Evolutionary conservation across 2,888 invertebrate species (phyloP), one percentile per base, ranked within the genome.

Genomic region (Ephialtes manifestator): DNA sequence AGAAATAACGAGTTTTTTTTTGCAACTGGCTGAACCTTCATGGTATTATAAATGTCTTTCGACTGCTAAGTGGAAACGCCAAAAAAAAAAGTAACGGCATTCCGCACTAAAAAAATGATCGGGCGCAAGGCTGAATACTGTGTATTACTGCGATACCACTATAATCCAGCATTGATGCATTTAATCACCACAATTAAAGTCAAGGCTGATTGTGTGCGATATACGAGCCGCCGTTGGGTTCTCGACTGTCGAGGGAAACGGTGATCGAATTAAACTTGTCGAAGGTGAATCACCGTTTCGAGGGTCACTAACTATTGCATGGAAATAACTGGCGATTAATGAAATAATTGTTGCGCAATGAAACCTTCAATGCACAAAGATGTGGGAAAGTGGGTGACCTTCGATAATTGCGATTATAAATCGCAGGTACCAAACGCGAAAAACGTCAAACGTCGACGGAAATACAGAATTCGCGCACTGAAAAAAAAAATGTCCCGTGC

Each of bases 111-210:
- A 75, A 63, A 75, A 43, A 20, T 15, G 18, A 77, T 77, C 24
- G 76, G 67, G 55, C 24, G 20, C 55, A 67, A 77, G 76, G 65
- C 53, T 67, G 76, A 28, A 58, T 18, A 20, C 15, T 60, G 10
- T 39, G 48, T 53, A 55, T 43, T 20, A 60, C 28, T 13, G 31
- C 46, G 28, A 60, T 74, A 74, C 13, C 10, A 31, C n/a, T 65
- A 15, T 51, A 11, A 39, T 51, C 43, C 46, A 63, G 24, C 18
- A 60, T 46, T 31, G 48, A 51, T 63, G 63, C 51, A 35, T 65
- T 80, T 55, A 67, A 72, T 67, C 55, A 18, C 31, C 43, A 15
- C 11, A 46, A 82, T 83, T 78, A 72, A 72, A 83, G 82, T 78
- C 82, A 78, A 83, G 82, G 82, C 39, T 35, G 10, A 15, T 48